Evolutionary conservation across 2,888 invertebrate species (phyloP), one percentile per base, ranked within the genome.

Genomic region (Nemurella pictetii): DNA sequence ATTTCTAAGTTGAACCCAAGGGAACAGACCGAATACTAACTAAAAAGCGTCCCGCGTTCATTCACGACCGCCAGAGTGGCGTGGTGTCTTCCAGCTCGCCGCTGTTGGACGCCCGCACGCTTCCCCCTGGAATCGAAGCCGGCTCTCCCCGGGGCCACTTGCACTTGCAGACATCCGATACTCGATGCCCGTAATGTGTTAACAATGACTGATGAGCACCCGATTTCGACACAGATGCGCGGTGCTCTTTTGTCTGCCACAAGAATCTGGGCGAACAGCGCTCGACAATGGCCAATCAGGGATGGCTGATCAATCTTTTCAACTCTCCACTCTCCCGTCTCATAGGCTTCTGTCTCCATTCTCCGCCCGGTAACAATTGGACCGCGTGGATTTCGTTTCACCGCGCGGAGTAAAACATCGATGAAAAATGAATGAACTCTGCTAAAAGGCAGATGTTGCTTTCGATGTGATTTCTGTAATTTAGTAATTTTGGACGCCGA

Each of bases 181-280:
- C 78, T 78, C 28, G 25, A 15, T n/a, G 28, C 78, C 78, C 78
- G 26, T 78, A 78, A 78, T 55, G 82, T 28, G 55, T 55, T 82
- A 82, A 82, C 82, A 55, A 82, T 82, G 82, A 82, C 82, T 82
- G 82, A 82, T 82, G 82, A 82, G 55, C 82, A 15, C 80, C 55
- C 27, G 55, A 25, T 26, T 32, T 15, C 12, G 82, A 28, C 82
- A n/a, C 82, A 82, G 82, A 82, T 82, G 82, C 27, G 82, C 55
- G 26, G 20, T 12, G 27, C 55, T 81, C 55, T 81, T 80, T 36
- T 81, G 35, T 25, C 4, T 36, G 35, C 12, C 27, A 12, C 27
- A 77, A 25, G 81, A 81, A 26, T 36, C 81, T 81, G 81, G 32
- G 36, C 36, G 81, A 25, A 9, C 12, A 15, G 26, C 26, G 0